Base-by-base conservation (phyloP, 1,140 invertebrate species). In the Antheraea pernyi region DNA sequence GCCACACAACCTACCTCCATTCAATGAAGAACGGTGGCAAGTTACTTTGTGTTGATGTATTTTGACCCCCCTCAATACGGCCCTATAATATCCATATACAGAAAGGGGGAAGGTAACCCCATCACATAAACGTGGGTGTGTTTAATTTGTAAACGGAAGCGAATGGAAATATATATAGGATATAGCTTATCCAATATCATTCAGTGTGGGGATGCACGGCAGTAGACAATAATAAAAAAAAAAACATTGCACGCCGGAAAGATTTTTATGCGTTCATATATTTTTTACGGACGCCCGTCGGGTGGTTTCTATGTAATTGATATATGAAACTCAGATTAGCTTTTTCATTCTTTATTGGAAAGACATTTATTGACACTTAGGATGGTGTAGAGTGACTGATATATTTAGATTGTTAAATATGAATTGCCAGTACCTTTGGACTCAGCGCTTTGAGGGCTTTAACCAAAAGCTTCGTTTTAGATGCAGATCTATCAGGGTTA, bases 101-200 rank as follows among this genome's bases (percentile, higher is more conserved):
- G 67, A 78, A 76, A 76, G 74, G 72, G 77, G 76, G 74, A 61
- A 19, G 69, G 59, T 60, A 60, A 22, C 39, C 39, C 39, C 39
- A 42, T 72, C 75, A 70, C 80, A 78, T 78, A 63, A 74, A 74
- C 73, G 73, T 79, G 39, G 75, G 81, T 79, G 78, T 86, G 81
- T 88, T 89, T 89, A 89, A 89, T 89, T 89, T 89, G 87, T 86
- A 85, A 85, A 88, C 86, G 83, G 76, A 80, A 79, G 77, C 77
- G 76, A 78, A 85, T 86, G 81, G 80, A 84, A 81, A 82, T 19
- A 30, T 66, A 66, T 58, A 83, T 81, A 81, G 74, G 74, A 80
- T 83, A 67, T 77, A 80, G 81, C 75, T 85, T 83, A 81, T 80
- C 79, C 82, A 78, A 79, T 84, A 82, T 78, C 73, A 69, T 74